Evolutionary conservation across 2,113 vertebrate species (phyloP), one percentile per base, ranked within the genome.

Genomic region (Podilymbus podiceps): DNA sequence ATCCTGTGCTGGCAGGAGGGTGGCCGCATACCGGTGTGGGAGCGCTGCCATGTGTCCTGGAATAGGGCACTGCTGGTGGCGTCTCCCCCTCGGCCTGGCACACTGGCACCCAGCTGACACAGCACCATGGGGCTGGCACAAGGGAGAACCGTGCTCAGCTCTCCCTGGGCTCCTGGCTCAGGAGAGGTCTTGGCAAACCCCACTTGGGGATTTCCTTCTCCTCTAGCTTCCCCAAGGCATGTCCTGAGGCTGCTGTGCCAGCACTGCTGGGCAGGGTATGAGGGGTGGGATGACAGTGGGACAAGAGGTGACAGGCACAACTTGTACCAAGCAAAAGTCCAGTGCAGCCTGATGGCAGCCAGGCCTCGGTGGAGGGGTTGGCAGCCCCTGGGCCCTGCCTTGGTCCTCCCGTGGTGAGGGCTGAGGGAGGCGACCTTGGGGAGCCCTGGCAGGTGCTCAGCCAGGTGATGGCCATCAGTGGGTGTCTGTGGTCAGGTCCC

Each of bases 121-220:
- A 52, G 63, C 12, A n/a, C 46, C 1, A 0, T 1, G 23, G 46
- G 42, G 33, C 35, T 76, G n/a, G 56, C 52, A 12, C 0, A 1
- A 19, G 11, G 23, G 59, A 68, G 53, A 77, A 5, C 53, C 0
- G 0, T 38, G 25, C 25, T 84, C 4, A 1, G 11, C 46, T 24
- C 50, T 89, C 22, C 7, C 15, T 66, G 55, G 23, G 21, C 27
- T 62, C 42, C 63, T 2, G 2, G 52, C 38, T 85, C n/a, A 20
- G 63, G 49, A 58, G 52, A 75, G 21, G 14, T 88, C 23, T 56
- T 83, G 42, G 71, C 46, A 62, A 55, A 49, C 8, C 20, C 11
- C 40, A 27, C n/a, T 2, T 6, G 56, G 30, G 21, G 17, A 35
- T 64, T 67, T 83, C 16, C 5, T 73, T 16, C 30, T 67, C 33